phyloP scores from a whole-genome alignment of 2,113 vertebrate genomes.

The Passer montanus region DNA sequence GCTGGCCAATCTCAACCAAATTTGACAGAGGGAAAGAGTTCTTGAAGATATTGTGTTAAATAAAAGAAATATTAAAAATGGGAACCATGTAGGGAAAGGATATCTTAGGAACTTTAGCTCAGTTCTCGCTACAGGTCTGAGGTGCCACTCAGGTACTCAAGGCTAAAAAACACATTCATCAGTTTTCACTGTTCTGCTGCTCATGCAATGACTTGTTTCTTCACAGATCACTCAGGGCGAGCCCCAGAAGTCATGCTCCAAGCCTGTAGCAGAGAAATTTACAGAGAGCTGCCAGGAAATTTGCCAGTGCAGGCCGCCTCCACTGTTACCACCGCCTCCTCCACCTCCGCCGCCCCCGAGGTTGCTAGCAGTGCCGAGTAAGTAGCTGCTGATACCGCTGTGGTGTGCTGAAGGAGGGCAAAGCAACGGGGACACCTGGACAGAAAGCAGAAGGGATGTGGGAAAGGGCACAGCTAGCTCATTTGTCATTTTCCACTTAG shows the following conservation, averaged over 20 bases:
- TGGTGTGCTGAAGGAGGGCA: neutral
- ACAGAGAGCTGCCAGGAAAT: constrained; percentile 88
- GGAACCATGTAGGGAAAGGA: neutral
- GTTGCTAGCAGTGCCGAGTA: constrained; percentile 84
- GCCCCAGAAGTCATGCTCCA: constrained; percentile 92
- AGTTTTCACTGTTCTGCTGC: neutral
- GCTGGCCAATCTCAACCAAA: neutral
- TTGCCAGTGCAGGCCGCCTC: constrained; percentile 91
- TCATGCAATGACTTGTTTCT: constrained; percentile 46
- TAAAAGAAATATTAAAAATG: neutral
- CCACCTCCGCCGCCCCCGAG: constrained; percentile 91
- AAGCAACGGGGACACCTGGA: fast-evolving
- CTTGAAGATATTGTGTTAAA: neutral
- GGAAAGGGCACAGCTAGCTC: constrained; percentile 22
- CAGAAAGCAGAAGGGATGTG: neutral
- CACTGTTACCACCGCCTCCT: constrained; percentile 87
- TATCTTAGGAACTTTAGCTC: neutral
- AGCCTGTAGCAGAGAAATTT: constrained; percentile 81
- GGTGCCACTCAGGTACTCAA: neutral
- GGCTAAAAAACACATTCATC: neutral
- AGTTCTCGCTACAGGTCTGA: neutral
- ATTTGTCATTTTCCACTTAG: constrained; percentile 70
- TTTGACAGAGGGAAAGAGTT: neutral
- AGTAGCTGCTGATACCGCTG: constrained; percentile 37
- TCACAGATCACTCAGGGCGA: constrained; percentile 85